These are phyloP conservation scores for Sclerurus mexicanus DNA, from an alignment of 2,113 vertebrate species.

Conservation along the genomic window DNA sequence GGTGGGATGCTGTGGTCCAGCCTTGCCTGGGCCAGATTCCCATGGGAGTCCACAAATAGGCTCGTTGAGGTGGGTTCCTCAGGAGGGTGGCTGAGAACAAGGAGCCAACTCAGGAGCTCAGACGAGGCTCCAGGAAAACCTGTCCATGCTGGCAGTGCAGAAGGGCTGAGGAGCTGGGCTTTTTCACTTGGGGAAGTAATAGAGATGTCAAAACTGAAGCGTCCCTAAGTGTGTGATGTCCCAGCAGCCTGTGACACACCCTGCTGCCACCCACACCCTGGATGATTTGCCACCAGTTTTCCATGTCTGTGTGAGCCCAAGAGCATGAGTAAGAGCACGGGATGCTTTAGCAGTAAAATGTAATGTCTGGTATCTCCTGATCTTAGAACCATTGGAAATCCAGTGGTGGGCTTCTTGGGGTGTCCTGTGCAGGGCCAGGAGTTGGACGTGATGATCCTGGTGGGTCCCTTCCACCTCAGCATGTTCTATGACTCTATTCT, in stretches of 20 bases:
- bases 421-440: background rate
- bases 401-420: background rate
- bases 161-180: background rate
- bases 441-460: background rate
- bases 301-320: background rate
- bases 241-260: background rate
- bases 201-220: background rate
- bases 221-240: background rate
- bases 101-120: background rate
- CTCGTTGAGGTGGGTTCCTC: background rate
- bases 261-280: background rate
- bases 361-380: background rate
- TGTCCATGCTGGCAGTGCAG: background rate
- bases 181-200: background rate
- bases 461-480: background rate
- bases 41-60: background rate
- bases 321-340: accelerated
- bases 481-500: background rate
- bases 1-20: background rate
- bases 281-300: background rate
- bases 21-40: background rate
- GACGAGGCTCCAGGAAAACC: background rate
- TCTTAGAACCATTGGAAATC: background rate
- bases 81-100: background rate
- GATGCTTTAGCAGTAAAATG: background rate